These are phyloP conservation scores for Uloborus diversus DNA, from an alignment of 1,140 invertebrate species.

Conservation along the genomic window DNA sequence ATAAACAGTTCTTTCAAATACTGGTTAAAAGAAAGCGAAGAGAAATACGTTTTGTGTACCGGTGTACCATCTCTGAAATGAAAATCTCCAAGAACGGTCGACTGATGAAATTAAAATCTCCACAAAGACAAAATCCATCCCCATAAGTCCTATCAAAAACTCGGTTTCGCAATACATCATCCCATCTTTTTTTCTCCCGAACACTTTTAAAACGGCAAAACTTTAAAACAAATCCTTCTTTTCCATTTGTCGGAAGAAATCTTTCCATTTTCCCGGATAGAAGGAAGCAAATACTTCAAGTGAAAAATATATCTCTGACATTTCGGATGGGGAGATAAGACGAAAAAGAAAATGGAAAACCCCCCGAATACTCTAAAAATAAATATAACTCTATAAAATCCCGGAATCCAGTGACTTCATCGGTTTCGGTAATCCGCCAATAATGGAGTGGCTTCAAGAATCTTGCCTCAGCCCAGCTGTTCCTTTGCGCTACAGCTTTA, in stretches of 20 bases:
- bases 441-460: slow-evolving; percentile 43
- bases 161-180: no score
- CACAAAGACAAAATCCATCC: no score
- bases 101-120: no score
- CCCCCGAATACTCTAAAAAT: background rate
- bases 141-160: no score
- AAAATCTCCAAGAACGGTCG: no score
- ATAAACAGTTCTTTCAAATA: no score
- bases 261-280: background rate
- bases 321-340: background rate
- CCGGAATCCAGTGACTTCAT: slow-evolving; percentile 25
- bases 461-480: background rate
- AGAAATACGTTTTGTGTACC: no score
- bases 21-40: no score
- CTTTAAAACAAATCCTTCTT: slow-evolving; percentile 40
- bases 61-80: no score
- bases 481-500: background rate
- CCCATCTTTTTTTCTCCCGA: no score
- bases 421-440: slow-evolving; percentile 50
- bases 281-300: background rate
- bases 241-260: slow-evolving; percentile 25
- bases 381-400: slow-evolving; percentile 22
- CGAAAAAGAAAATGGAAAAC: background rate
- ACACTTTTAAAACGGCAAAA: no score
- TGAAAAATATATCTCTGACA: background rate